Base-by-base conservation (phyloP, 2,113 vertebrate species). In the Corvus moneduloides region DNA sequence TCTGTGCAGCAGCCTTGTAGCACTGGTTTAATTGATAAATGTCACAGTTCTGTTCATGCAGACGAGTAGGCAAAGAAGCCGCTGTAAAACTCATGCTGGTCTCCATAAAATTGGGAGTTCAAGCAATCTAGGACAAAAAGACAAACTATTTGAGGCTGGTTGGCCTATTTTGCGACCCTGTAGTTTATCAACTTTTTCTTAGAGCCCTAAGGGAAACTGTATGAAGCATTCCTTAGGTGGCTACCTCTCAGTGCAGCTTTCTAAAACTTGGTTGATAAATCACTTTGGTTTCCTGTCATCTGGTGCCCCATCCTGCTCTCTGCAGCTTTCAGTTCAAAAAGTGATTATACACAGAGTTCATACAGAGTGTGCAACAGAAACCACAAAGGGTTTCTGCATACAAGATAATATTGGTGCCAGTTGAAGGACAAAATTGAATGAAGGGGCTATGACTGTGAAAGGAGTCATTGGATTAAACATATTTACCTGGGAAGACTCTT, bases 261-360 rank as follows among this genome's bases (percentile, higher is more conserved):
- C 62, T 82, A 78, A 97, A 85, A 48, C 74, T 85, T 82, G 90
- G 32, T 82, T 93, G 88, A 67, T 84, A 84, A 94, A 81, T 91
- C 62, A 7, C 91, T 88, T 82, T 80, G 62, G 52, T 92, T 96
- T 69, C 48, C 8, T 2, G 15, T 84, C 84, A 64, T 84, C 59
- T 90, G 56, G 43, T 87, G 71, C 23, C 52, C 56, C 43, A 63
- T 68, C 59, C 73, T 81, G 30, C 59, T 93, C 49, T 86, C 59
- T 68, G 33, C 82, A 84, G 68, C 77, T 93, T 93, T 59, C 76
- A 37, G 41, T 84, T 88, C 59, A 91, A 84, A 88, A 95, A 43
- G 41, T 33, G 81, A 32, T 88, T 41, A 28, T 62, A 52, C 37
- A 13, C 56, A 18, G 46, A 62, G 54, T 68, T 81, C 49, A 48